Percentiles rank a stretch among this genome's conserved stretches.
Evolutionary conservation across 2,113 vertebrate species (phyloP).

Genomic region (Uria aalge): DNA sequence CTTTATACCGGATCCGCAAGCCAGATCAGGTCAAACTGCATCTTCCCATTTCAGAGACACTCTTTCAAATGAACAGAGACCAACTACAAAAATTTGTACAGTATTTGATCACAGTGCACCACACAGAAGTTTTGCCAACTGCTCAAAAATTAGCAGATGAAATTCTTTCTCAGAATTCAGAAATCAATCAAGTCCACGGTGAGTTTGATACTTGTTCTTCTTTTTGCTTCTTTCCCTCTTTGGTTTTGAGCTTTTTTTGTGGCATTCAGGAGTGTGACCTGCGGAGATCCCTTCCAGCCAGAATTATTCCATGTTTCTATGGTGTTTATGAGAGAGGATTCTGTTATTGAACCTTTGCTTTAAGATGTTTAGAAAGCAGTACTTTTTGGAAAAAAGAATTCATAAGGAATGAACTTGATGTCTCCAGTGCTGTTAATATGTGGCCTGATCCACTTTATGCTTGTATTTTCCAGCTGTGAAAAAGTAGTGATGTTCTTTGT

Average conservation of each 20-base stretch:
- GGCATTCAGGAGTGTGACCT: background rate
- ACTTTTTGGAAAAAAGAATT: background rate
- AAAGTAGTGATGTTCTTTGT: background rate
- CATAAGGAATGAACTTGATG: background rate
- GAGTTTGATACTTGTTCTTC: background rate
- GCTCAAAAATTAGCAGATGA: slow-evolving; percentile 94
- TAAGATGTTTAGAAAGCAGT: background rate
- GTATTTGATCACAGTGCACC: slow-evolving; percentile 98
- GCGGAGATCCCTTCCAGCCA: background rate
- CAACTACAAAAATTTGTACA: slow-evolving; percentile 99
- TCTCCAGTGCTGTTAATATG: background rate
- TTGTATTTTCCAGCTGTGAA: background rate
- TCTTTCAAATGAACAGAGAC: slow-evolving; percentile 99
- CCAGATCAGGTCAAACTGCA: slow-evolving; percentile 98
- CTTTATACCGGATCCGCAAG: slow-evolving; percentile 96
- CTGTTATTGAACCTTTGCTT: background rate
- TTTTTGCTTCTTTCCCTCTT: background rate
- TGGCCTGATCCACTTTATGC: background rate
- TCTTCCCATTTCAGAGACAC: slow-evolving; percentile 98
- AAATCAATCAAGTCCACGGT: slow-evolving; percentile 30
- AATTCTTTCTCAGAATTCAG: background rate
- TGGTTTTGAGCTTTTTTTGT: background rate
- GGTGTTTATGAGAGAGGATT: background rate
- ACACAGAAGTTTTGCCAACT: slow-evolving; percentile 97
- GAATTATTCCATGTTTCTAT: background rate